A percentile compares a stretch with the other conserved stretches of the same genome.
Conservation (phyloP, 2,888 invertebrate species). For the Achlya flavicornis region DNA sequence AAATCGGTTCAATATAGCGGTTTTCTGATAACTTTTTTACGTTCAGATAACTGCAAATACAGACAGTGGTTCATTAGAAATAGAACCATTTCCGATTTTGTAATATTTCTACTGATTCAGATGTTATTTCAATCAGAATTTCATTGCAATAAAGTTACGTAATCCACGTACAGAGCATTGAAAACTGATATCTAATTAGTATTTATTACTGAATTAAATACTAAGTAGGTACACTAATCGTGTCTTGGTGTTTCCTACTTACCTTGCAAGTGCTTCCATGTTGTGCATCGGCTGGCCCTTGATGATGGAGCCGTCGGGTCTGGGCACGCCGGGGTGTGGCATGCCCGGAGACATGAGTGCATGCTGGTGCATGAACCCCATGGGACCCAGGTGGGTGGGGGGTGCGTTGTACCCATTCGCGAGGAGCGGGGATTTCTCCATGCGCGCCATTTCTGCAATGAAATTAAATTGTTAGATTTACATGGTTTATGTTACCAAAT, state of each 20-base stretch:
- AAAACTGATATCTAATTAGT: not conserved
- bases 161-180: too few species aligned
- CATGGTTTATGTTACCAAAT: too few species aligned
- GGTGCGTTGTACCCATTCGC: slow-evolving; percentile 98
- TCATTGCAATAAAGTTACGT: too few species aligned
- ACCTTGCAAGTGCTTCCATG: slow-evolving; percentile 96
- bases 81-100: too few species aligned
- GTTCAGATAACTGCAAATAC: too few species aligned
- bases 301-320: slow-evolving; percentile 92
- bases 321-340: slow-evolving; percentile 91
- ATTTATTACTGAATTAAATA: not conserved
- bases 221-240: not conserved
- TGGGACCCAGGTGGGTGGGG: slow-evolving; percentile 94
- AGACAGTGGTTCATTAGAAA: too few species aligned
- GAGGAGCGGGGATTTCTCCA: slow-evolving; percentile 95
- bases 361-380: slow-evolving; percentile 97
- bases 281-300: slow-evolving; percentile 94
- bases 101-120: too few species aligned
- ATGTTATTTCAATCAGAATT: too few species aligned
- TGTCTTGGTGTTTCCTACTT: slow-evolving; percentile 29
- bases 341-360: slow-evolving; percentile 95
- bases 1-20: too few species aligned
- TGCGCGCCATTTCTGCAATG: slow-evolving; percentile 90
- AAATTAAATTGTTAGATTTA: slow-evolving; percentile 22
- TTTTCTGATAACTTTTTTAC: too few species aligned